Conservation (phyloP, 2,888 invertebrate species). For the Nymphalis urticae region DNA sequence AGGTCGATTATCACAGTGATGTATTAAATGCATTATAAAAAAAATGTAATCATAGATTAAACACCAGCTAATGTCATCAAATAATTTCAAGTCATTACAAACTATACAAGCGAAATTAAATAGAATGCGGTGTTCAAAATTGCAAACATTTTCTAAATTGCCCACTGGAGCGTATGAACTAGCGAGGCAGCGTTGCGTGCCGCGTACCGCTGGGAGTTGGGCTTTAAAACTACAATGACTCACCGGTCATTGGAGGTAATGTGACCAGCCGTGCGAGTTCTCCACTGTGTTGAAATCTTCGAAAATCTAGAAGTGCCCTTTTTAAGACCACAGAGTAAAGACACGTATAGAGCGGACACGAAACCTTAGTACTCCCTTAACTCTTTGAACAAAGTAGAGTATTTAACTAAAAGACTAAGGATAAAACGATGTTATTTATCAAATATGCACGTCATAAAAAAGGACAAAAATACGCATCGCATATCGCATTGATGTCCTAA, state of each 20-base stretch:
- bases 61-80: not conserved
- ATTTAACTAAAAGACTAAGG: too few relatives aligned
- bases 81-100: slow-evolving; percentile 10
- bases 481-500: too few relatives aligned
- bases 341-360: too few relatives aligned
- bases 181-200: slow-evolving; percentile 72
- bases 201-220: slow-evolving; percentile 44
- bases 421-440: too few relatives aligned
- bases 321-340: too few relatives aligned
- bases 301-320: not conserved
- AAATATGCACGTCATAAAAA: too few relatives aligned
- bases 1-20: not conserved
- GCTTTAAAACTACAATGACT: slow-evolving; percentile 64
- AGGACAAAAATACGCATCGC: too few relatives aligned
- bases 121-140: slow-evolving; percentile 39
- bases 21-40: not conserved
- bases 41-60: not conserved
- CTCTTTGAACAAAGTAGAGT: too few relatives aligned
- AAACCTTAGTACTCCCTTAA: too few relatives aligned
- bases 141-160: slow-evolving; percentile 61
- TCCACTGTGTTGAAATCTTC: slow-evolving; percentile 31
- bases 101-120: slow-evolving; percentile 32
- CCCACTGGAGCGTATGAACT: slow-evolving; percentile 65
- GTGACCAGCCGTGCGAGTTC: slow-evolving; percentile 54
- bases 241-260: slow-evolving; percentile 55